phyloP scores from a whole-genome alignment of 1,140 invertebrate genomes.

The Drosophila fuyamai region DNA sequence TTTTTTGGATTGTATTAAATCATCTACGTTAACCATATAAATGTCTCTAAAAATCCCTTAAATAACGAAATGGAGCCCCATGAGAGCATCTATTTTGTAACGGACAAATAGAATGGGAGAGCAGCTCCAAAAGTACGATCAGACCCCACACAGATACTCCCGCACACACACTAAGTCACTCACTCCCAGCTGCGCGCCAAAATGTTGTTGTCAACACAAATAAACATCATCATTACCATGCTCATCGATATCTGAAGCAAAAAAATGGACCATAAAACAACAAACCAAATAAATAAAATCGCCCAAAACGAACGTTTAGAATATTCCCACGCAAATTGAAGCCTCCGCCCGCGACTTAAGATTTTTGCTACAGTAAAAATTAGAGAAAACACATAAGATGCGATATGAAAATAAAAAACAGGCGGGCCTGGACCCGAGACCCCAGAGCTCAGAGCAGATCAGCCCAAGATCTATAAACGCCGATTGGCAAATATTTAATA shows the following conservation, averaged over 20 bases:
- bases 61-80: not conserved
- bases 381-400: constrained; percentile 47
- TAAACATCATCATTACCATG: constrained; percentile 72
- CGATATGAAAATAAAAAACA: constrained; percentile 19
- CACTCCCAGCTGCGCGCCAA: constrained; percentile 35
- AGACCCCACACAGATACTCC: constrained; percentile 6
- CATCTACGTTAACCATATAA: too few relatives aligned
- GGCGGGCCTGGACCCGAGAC: constrained; percentile 22
- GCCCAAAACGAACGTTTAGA: constrained; percentile 50
- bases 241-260: constrained; percentile 39
- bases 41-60: not conserved
- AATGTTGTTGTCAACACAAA: constrained; percentile 79
- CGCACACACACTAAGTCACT: not conserved
- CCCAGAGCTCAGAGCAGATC: constrained; percentile 33
- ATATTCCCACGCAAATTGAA: constrained; percentile 69
- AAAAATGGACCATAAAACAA: constrained; percentile 22
- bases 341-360: constrained; percentile 33
- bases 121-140: constrained; percentile 5
- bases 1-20: too few relatives aligned
- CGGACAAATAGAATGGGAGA: constrained; percentile 43
- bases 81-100: constrained; percentile 66
- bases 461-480: constrained; percentile 78
- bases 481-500: constrained; percentile 83
- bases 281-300: constrained; percentile 26
- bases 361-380: constrained; percentile 58